phyloP scores from a whole-genome alignment of 2,113 vertebrate species.

The Misgurnus anguillicaudatus region DNA sequence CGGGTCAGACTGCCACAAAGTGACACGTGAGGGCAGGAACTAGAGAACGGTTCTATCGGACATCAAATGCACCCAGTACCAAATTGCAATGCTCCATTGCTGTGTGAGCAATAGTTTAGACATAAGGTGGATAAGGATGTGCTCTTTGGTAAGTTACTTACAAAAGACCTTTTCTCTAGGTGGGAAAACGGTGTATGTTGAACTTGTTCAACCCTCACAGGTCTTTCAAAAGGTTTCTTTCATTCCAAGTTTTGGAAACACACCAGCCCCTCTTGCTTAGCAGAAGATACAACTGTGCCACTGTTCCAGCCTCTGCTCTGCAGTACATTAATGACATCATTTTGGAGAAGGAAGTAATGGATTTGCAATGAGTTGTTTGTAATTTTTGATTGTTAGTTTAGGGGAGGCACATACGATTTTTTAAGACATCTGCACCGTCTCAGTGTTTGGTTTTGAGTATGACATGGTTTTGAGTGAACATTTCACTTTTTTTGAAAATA shows the following conservation, averaged over 20 bases:
- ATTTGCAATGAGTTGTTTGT: not conserved
- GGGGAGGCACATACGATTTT: not conserved
- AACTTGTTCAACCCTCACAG: conserved; percentile 21
- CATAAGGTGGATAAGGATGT: conserved; percentile 3
- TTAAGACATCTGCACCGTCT: conserved; percentile 28
- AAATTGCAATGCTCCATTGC: not conserved
- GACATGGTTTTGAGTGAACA: too few species aligned
- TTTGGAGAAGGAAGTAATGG: conserved; percentile 25
- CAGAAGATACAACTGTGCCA: conserved; percentile 29
- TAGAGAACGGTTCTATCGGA: not conserved
- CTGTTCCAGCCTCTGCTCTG: not conserved
- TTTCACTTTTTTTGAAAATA: too few species aligned
- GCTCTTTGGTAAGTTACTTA: conserved; percentile 37
- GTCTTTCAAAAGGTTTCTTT: conserved; percentile 44
- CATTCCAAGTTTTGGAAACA: conserved; percentile 32
- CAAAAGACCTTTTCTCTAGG: conserved; percentile 66
- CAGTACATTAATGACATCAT: conserved; percentile 6
- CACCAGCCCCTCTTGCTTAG: conserved; percentile 26
- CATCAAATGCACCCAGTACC: not conserved
- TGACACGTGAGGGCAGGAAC: not conserved
- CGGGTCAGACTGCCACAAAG: not conserved
- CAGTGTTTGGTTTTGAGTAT: not conserved
- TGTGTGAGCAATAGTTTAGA: not conserved
- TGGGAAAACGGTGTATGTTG: conserved; percentile 8
- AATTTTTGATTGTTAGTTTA: conserved; percentile 1